These are phyloP conservation scores for Cephus pulcher DNA, from an alignment of 2,888 invertebrate species.

Conservation along the genomic window DNA sequence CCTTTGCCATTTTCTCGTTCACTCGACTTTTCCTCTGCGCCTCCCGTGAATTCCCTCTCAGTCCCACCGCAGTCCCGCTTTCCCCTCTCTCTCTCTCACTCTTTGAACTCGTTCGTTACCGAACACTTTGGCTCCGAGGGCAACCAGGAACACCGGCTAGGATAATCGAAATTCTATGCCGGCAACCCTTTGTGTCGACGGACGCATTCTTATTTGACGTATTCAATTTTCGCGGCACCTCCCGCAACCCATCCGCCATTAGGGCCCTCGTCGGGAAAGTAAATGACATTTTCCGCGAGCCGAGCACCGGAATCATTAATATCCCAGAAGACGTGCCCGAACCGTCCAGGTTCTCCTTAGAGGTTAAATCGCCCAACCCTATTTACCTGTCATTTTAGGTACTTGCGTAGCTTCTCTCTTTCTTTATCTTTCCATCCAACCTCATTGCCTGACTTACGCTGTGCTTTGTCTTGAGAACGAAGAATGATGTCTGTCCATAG, in stretches of 20 bases:
- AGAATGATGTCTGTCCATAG: too few relatives aligned
- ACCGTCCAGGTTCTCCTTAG: too few relatives aligned
- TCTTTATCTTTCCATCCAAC: too few relatives aligned
- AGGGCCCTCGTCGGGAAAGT: not conserved
- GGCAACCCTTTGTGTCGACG: slow-evolving; percentile 1
- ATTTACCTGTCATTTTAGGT: too few relatives aligned
- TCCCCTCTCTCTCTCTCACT: not conserved
- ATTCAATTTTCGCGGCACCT: not conserved
- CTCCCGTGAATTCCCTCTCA: too few relatives aligned
- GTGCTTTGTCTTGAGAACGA: too few relatives aligned
- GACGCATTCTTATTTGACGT: slow-evolving; percentile 5
- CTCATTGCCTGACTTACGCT: too few relatives aligned
- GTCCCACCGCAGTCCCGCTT: not conserved
- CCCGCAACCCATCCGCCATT: not conserved
- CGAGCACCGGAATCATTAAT: slow-evolving; percentile 5
- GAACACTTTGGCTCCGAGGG: not conserved
- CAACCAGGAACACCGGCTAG: not conserved
- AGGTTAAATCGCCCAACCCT: too few relatives aligned
- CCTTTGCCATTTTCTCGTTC: not conserved
- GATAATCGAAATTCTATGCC: slow-evolving; percentile 5
- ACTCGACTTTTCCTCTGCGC: not conserved
- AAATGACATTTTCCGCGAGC: slow-evolving; percentile 7
- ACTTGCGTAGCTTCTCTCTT: too few relatives aligned
- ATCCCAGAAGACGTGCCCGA: not conserved
- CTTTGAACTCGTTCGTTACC: not conserved